phyloP scores from a whole-genome alignment of 2,888 invertebrate genomes.

The Netelia melanura region DNA sequence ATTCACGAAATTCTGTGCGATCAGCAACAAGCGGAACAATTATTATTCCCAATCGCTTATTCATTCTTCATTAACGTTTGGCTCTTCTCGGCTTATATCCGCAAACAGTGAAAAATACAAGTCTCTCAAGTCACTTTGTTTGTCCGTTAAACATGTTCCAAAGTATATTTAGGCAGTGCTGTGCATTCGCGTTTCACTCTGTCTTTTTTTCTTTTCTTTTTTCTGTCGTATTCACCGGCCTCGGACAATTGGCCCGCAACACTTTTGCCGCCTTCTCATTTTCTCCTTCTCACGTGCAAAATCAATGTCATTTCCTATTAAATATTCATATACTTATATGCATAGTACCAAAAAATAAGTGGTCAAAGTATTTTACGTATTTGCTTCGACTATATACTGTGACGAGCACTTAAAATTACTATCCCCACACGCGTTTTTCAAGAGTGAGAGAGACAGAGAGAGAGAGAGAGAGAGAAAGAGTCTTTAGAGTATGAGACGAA shows the following conservation, averaged over 20 bases:
- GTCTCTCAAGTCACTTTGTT: constrained; percentile 42
- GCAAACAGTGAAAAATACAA: constrained; percentile 37
- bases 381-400: constrained; percentile 61
- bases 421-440: constrained; percentile 29
- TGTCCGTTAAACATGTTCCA: constrained; percentile 46
- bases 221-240: background rate
- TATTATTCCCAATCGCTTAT: background rate
- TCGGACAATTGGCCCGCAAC: constrained; percentile 40
- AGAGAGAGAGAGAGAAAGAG: no score
- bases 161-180: constrained; percentile 63
- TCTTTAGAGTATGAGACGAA: background rate
- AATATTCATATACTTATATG: constrained; percentile 59
- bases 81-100: background rate
- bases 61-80: background rate
- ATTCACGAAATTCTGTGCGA: constrained; percentile 50
- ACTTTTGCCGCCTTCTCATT: constrained; percentile 16
- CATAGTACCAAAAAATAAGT: constrained; percentile 69
- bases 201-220: constrained; percentile 18
- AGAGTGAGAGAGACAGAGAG: background rate
- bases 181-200: constrained; percentile 16
- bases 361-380: constrained; percentile 69
- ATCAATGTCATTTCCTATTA: constrained; percentile 50
- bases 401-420: constrained; percentile 45
- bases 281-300: constrained; percentile 33
- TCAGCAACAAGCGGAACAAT: constrained; percentile 1